Conservation (phyloP, 2,797 vertebrate species). For the Anas flavirostris region DNA sequence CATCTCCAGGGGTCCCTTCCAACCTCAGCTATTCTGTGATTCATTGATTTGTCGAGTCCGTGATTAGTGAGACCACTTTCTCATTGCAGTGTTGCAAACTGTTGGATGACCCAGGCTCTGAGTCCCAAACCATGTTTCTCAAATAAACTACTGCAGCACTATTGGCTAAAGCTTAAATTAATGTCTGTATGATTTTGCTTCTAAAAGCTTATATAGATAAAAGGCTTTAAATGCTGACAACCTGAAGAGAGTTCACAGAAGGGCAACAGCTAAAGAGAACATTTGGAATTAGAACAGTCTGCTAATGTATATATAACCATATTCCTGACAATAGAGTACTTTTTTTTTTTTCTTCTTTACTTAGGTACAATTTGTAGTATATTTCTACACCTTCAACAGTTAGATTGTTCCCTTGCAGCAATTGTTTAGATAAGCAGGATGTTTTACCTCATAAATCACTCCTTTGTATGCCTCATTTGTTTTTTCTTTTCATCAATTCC, state of each 20-base stretch:
- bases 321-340: rapidly evolving
- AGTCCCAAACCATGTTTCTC: neutral
- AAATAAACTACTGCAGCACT: neutral
- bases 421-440: neutral
- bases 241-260: neutral
- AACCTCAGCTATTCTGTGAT: too few species aligned
- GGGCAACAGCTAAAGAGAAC: neutral
- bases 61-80: neutral
- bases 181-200: neutral
- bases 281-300: neutral
- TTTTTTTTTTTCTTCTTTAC: neutral
- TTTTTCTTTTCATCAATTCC: neutral
- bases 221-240: neutral
- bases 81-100: neutral
- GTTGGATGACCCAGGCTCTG: neutral
- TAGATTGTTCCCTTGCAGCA: neutral
- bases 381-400: neutral
- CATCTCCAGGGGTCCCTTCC: too few species aligned
- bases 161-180: neutral
- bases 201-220: neutral
- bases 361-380: neutral
- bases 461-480: neutral
- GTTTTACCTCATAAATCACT: neutral
- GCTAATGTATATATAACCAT: too few species aligned
- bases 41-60: too few species aligned